A percentile compares a stretch with the other conserved stretches of the same genome.
These are phyloP conservation scores for Acanthaster planci DNA, from an alignment of 35 echinoderm and acorn worm genomes.

Conservation along the genomic window DNA sequence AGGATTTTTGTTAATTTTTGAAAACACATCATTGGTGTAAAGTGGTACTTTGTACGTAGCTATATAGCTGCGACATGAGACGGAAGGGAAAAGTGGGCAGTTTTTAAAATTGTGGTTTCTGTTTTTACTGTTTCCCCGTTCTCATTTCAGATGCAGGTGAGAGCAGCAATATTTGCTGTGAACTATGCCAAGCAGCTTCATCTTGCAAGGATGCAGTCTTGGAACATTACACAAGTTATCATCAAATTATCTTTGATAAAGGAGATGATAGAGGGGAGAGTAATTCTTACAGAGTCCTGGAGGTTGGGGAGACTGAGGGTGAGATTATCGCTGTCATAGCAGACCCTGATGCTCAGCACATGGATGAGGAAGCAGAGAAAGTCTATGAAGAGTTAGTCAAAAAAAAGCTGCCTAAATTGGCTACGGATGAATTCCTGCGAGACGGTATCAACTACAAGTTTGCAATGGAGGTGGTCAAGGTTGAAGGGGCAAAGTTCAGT, in stretches of 20 bases:
- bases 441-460: constrained; percentile 19
- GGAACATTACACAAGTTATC: constrained; percentile 17
- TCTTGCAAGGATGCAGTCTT: neutral
- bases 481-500: constrained; percentile 21
- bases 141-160: constrained; percentile 15
- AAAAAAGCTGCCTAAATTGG: neutral
- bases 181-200: constrained; percentile 2
- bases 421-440: neutral
- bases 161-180: neutral
- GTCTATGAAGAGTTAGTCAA: neutral
- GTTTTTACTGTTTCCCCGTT: neutral
- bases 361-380: neutral
- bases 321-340: neutral
- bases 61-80: neutral
- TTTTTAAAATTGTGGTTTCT: neutral
- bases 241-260: neutral
- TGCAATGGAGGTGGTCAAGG: neutral
- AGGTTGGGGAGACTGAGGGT: neutral
- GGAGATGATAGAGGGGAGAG: neutral
- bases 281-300: neutral
- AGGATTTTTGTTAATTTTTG: neutral
- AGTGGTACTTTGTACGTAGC: neutral
- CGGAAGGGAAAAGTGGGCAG: neutral
- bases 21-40: neutral
- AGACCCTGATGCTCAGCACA: neutral